phyloP scores from a whole-genome alignment of 1,140 invertebrate genomes.

The Monomorium pharaonis region DNA sequence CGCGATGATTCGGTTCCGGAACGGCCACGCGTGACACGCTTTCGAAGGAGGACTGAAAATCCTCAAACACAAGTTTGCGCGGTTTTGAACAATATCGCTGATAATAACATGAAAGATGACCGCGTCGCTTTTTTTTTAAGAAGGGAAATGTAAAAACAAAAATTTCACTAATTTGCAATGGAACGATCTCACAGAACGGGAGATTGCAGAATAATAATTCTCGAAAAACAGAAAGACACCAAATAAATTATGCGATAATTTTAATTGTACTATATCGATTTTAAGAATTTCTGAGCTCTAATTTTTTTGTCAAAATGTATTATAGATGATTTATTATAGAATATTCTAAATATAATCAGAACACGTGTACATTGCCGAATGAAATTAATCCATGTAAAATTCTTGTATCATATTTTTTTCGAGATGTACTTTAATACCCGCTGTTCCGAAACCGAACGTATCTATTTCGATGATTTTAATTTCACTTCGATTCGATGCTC shows the following conservation, averaged over 20 bases:
- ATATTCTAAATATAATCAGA: neutral
- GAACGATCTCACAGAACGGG: neutral
- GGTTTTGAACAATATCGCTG: neutral
- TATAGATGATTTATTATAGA: neutral
- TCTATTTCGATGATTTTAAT: neutral
- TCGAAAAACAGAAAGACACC: neutral
- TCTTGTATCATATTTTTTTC: neutral
- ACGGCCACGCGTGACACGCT: neutral
- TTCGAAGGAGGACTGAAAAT: neutral
- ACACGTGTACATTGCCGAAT: neutral
- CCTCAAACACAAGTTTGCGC: neutral
- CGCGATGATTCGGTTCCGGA: constrained; percentile 1
- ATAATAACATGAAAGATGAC: neutral
- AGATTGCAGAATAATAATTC: neutral
- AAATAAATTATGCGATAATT: neutral
- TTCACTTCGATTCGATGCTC: constrained; percentile 23
- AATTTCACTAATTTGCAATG: neutral
- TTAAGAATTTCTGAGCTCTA: neutral
- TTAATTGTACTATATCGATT: neutral
- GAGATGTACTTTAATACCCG: neutral
- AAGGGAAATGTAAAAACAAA: neutral
- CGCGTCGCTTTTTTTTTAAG: neutral
- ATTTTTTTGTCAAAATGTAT: no score
- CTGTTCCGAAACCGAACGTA: constrained; percentile 13
- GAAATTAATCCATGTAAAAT: neutral